Percentiles rank a stretch among this genome's conserved stretches.
Conservation (phyloP, 2,113 vertebrate species). For the Carassius auratus region DNA sequence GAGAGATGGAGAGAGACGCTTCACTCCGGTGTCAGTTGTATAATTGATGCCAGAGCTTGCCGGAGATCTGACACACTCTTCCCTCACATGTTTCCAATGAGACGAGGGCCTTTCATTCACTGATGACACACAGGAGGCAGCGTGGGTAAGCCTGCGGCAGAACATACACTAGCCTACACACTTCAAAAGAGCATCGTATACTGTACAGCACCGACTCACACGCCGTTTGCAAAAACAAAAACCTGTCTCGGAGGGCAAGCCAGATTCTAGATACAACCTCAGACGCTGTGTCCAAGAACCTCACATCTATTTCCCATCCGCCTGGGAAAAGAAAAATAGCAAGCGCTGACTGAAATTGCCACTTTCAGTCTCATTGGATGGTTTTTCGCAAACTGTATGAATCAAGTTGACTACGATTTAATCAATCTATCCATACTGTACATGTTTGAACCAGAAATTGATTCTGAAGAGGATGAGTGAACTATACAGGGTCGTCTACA, state of each 20-base stretch:
- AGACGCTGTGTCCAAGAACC: neutral
- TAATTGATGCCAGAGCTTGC: slow-evolving; percentile 55
- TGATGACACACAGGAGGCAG: slow-evolving; percentile 51
- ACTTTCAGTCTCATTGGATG: neutral
- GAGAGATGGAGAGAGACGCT: slow-evolving; percentile 30
- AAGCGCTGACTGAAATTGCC: neutral
- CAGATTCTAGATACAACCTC: neutral
- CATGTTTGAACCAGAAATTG: no score
- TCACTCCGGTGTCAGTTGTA: slow-evolving; percentile 40
- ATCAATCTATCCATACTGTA: no score
- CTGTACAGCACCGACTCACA: neutral
- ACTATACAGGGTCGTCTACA: no score
- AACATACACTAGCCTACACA: slow-evolving; percentile 28
- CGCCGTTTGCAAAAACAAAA: neutral
- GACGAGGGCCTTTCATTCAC: slow-evolving; percentile 44
- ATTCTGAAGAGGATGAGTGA: no score
- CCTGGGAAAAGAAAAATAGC: neutral
- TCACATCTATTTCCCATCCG: no score
- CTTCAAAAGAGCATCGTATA: slow-evolving; percentile 9
- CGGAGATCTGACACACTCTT: slow-evolving; percentile 50
- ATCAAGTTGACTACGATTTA: no score
- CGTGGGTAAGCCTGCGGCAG: slow-evolving; percentile 48
- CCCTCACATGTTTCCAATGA: slow-evolving; percentile 45
- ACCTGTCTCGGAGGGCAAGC: neutral
- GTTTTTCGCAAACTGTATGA: no score